Conservation (phyloP, 2,797 vertebrate genomes). For the Neopelma chrysocephalum region DNA sequence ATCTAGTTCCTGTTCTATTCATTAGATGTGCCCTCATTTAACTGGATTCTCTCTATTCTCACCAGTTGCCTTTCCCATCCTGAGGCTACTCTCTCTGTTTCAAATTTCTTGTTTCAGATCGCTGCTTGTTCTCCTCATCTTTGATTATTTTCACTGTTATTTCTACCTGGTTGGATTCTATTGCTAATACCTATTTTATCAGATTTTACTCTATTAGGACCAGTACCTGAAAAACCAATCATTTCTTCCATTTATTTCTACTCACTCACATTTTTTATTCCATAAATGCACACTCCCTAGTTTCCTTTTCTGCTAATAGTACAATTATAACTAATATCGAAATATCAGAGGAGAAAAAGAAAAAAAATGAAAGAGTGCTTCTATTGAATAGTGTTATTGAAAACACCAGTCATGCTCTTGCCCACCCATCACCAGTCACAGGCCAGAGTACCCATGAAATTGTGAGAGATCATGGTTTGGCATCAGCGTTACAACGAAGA, state of each 20-base stretch:
- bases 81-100: neutral
- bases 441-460: neutral
- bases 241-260: neutral
- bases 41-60: neutral
- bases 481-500: neutral
- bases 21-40: neutral
- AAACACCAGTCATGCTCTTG: neutral
- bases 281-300: neutral
- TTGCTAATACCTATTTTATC: neutral
- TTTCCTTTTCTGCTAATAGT: neutral
- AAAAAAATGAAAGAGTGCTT: neutral
- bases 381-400: neutral
- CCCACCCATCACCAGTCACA: neutral
- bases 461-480: neutral
- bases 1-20: neutral
- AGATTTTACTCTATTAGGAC: neutral
- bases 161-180: neutral
- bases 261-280: neutral
- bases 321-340: neutral
- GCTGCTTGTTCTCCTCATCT: neutral
- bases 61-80: neutral
- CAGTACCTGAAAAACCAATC: neutral
- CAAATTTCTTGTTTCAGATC: neutral
- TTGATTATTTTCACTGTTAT: neutral
- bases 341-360: fast-evolving